Evolutionary conservation across 2,888 invertebrate genomes (phyloP).

Genomic region (Heliconius cydno): DNA sequence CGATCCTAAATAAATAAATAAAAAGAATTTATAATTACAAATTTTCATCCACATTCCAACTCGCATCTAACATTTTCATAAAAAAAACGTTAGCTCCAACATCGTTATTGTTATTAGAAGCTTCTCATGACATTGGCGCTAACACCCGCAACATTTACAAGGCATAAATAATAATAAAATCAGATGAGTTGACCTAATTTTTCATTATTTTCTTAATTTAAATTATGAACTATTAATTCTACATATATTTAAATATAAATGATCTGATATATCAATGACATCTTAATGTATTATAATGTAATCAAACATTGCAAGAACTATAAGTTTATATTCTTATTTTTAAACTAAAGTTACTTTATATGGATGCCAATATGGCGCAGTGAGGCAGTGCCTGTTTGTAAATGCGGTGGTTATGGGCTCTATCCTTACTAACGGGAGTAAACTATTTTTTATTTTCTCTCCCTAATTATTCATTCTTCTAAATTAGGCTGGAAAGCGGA

Average conservation of each 20-base stretch:
- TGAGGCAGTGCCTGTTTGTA: no score
- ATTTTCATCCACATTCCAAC: background rate
- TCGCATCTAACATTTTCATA: background rate
- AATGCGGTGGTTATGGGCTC: no score
- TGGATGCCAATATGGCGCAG: no score
- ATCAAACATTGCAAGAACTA: background rate
- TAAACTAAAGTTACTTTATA: no score
- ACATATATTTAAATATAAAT: slow-evolving; percentile 19
- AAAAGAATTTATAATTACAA: no score
- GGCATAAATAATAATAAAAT: slow-evolving; percentile 25
- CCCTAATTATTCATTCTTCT: no score
- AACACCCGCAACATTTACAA: background rate
- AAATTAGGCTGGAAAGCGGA: no score
- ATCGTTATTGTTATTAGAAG: slow-evolving; percentile 12
- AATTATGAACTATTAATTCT: slow-evolving; percentile 4
- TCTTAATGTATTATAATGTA: slow-evolving; percentile 8
- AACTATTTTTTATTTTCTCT: no score
- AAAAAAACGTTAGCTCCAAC: background rate
- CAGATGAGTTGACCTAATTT: slow-evolving; percentile 24
- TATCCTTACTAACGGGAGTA: no score
- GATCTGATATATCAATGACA: slow-evolving; percentile 6
- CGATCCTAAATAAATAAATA: no score
- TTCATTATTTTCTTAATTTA: slow-evolving; percentile 22
- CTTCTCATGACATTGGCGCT: slow-evolving; percentile 20
- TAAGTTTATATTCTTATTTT: background rate